These are phyloP conservation scores for Polydrusus tereticollis DNA, from an alignment of 2,888 invertebrate genomes.

Conservation along the genomic window DNA sequence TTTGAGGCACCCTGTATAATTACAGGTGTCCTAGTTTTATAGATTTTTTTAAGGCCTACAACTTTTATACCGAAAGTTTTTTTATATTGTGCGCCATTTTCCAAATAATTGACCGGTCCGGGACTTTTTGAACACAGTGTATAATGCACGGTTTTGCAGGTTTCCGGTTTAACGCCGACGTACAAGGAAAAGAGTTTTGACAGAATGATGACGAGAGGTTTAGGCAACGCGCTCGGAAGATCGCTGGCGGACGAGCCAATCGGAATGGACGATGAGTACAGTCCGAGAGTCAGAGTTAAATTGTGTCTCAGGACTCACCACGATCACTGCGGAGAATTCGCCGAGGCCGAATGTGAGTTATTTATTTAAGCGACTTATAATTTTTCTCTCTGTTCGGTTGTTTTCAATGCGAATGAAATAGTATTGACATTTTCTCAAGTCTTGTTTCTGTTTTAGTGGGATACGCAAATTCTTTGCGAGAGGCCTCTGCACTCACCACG, in stretches of 20 bases:
- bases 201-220: constrained; percentile 69
- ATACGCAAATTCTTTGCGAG: constrained; percentile 80
- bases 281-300: constrained; percentile 81
- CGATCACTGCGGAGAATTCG: constrained; percentile 86
- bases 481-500: constrained; percentile 82
- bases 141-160: constrained; percentile 53
- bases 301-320: constrained; percentile 82
- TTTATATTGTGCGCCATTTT: not conserved
- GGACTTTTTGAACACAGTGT: too few species aligned
- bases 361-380: too few species aligned
- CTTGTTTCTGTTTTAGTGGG: constrained; percentile 86
- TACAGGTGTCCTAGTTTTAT: too few species aligned
- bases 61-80: too few species aligned
- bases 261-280: constrained; percentile 75
- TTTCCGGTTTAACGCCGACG: constrained; percentile 78
- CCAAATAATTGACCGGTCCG: too few species aligned
- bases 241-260: constrained; percentile 72
- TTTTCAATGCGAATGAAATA: too few species aligned
- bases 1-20: too few species aligned
- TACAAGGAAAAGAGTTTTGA: constrained; percentile 80
- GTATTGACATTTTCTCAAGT: too few species aligned
- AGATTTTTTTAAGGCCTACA: too few species aligned
- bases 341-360: constrained; percentile 86
- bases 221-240: constrained; percentile 66
- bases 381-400: too few species aligned